Evolutionary conservation across 2,888 invertebrate genomes (phyloP).

Genomic region (Phortica magna): DNA sequence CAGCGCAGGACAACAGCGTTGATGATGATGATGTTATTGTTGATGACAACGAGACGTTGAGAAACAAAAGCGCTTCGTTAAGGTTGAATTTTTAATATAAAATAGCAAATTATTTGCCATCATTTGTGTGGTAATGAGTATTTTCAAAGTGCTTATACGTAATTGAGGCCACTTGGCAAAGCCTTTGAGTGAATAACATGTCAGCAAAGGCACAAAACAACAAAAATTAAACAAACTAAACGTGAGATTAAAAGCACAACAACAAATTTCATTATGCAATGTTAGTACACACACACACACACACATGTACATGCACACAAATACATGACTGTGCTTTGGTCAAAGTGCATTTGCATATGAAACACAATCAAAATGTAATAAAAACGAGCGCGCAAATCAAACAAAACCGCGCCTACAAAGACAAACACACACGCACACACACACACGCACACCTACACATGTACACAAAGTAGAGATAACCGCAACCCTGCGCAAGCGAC

Average conservation of each 20-base stretch:
- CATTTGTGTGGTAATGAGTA: conserved; percentile 47
- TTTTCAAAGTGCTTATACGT: conserved; percentile 26
- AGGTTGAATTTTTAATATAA: conserved; percentile 65
- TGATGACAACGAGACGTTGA: conserved; percentile 13
- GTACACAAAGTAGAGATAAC: neutral
- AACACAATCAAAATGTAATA: conserved; percentile 67
- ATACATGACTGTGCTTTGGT: conserved; percentile 38
- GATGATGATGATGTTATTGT: neutral
- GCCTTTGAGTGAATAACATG: conserved; percentile 6
- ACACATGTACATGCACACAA: neutral
- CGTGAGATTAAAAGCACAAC: neutral
- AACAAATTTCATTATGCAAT: neutral
- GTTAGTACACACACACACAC: too few relatives aligned
- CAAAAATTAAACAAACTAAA: neutral
- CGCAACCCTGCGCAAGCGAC: neutral
- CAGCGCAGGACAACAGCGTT: neutral
- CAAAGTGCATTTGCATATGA: conserved; percentile 69
- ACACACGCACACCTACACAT: conserved; percentile 39
- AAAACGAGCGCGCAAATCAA: conserved; percentile 48
- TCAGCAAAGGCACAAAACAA: neutral
- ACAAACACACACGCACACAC: conserved; percentile 54
- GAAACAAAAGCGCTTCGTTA: conserved; percentile 61
- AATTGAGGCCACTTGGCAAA: conserved; percentile 31
- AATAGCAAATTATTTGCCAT: conserved; percentile 53
- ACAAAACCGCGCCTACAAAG: conserved; percentile 53